Evolutionary conservation across 2,113 vertebrate species (phyloP), one percentile per base, ranked within the genome.

Genomic region (Pollimyrus isidori): DNA sequence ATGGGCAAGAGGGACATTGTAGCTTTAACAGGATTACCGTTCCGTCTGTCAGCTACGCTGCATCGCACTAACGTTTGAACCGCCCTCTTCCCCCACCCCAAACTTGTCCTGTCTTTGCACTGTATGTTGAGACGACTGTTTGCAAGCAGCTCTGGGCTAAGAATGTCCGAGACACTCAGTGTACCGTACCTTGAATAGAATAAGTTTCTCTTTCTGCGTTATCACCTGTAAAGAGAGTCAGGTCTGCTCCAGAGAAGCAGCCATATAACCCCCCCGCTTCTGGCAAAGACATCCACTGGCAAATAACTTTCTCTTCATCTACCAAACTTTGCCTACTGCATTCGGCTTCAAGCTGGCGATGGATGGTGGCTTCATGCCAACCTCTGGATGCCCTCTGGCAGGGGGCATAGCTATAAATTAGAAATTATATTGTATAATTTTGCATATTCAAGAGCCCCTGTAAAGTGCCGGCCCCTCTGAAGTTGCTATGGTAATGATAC

Each of bases 11-110:
- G 89, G 49, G 89, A 82, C 52, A 88, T 21, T 91, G 84, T 91
- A 89, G 85, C 86, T 92, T 87, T 92, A 91, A 92, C 88, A 89
- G 88, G 91, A 92, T 92, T 92, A 93, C 76, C 35, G 30, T 73
- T 88, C 85, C 52, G 90, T 89, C 87, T 90, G 92, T 92, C 92
- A 92, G 62, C 90, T 62, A 88, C 73, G 85, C 83, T 56, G 35
- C 53, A 49, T 82, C 87, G 88, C 83, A 48, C 82, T 89, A 90
- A 65, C 80, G 90, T 88, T 86, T 91, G 58, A 65, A 82, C 88
- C 86, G 3, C 90, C 52, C 52, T 17, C 52, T 88, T 91, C 80
- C 87, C 88, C 82, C 85, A 87, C 48, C 88, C 89, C 62, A 82
- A 73, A 17, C 84, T 53, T 69, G 56, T 89, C 88, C 46, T 83